Base-by-base conservation (phyloP, 1,140 invertebrate genomes). In the Drosophila funebris region DNA sequence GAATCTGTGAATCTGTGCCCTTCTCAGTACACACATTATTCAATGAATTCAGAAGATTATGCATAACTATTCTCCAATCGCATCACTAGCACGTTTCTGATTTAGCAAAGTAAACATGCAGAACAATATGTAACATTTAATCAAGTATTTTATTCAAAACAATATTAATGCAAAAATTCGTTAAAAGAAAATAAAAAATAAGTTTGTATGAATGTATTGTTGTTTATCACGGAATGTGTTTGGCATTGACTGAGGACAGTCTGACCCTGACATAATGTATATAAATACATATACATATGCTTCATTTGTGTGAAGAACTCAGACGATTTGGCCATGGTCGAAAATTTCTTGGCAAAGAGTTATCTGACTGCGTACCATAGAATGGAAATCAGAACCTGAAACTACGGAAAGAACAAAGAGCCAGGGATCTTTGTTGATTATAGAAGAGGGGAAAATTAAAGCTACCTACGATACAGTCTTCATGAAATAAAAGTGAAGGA, bases 1-100 rank as follows among this genome's bases (percentile, higher is more conserved):
- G 70, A 72, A 76, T 74, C 73, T 73, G 61, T 66, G 60, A 46
- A 16, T 64, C 33, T 58, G 24, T 27, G 24, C 24, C n/a, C n/a
- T 27, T 27, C 6, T 36, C 1, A 36, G 33, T 36, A 64, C 29
- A 73, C 67, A 61, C 73, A 62, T 77, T 66, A 67, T 63, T 57
- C 63, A 29, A 31, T 27, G 31, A 16, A 58, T 72, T 37, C 27
- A 48, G 8, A 39, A 46, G 29, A 22, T 13, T 48, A 16, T 60
- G 33, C 27, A 60, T 33, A 50, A 43, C 9, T 27, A 43, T 61
- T 69, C 57, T 36, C 46, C 29, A 53, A 43, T 52, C 18, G 37
- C 66, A 70, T 70, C 67, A 70, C 67, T 37, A 20, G 39, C 56
- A 52, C 31, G 27, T 44, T 61, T 61, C 39, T 27, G 22, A 31